Evolutionary conservation across 1,140 invertebrate species (phyloP), one percentile per base, ranked within the genome.

Genomic region (Yoshiicerus persimilis): DNA sequence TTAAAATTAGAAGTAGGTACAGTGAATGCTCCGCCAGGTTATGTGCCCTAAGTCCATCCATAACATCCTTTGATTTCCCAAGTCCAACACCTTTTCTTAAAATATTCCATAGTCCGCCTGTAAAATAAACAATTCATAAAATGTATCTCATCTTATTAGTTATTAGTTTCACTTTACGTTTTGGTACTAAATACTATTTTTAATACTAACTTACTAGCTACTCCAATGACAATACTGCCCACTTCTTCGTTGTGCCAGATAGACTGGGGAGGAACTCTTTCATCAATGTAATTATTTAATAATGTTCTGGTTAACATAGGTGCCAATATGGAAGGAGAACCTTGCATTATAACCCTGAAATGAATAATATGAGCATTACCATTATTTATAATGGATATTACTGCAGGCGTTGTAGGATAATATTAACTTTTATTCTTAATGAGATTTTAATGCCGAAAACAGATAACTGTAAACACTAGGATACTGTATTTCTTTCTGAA

Each of bases 1-100:
- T 95, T 87, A 99, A 93, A 77, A 98, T 95, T 86, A 99, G 93
- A 64, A 98, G 93, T 34, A 99, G 93, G 75, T 99, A 93, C 62
- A 98, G 94, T 91, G 97, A 97, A 92, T 98, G 97, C 93, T 96
- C 96, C 87, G 97, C 96, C 90, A 98, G 93, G 25, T 97, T 95
- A 88, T 88, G 91, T 91, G 88, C 88, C 84, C 88, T 91, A 10
- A 90, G 75, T 16, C 75, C 87, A 34, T 89, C 89, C 32, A 87
- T 36, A 34, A 84, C 16, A 36, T 83, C 87, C 62, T 90, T 86
- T 2, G 85, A 11, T 70, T 83, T 89, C 89, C 92, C 92, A 62
- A 92, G 91, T 86, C 92, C 94, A 92, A 94, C 94, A 25, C 94
- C 95, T 90, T 96, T 93, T 23, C 95, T 95, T 85, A 96, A 93